A percentile compares a stretch with the other conserved stretches of the same genome.
Conservation (phyloP, 2,888 invertebrate species). For the Dichetophora obliterata region DNA sequence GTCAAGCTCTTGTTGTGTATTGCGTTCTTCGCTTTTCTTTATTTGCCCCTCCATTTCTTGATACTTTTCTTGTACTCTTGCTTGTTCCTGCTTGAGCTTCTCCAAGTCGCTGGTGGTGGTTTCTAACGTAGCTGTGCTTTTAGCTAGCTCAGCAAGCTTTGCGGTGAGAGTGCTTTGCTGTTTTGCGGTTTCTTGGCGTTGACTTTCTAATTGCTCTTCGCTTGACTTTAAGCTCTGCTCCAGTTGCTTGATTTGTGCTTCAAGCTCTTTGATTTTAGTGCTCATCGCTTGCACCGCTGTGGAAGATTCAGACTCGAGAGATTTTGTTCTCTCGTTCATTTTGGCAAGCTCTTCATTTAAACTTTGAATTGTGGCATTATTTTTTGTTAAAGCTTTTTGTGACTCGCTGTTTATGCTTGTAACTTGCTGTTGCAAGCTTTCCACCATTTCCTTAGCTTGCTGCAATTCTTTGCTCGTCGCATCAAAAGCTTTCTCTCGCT, state of each 20-base stretch:
- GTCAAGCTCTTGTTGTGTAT: constrained; percentile 59
- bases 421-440: constrained; percentile 38
- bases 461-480: constrained; percentile 36
- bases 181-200: constrained; percentile 40
- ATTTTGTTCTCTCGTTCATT: constrained; percentile 44
- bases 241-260: constrained; percentile 46
- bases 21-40: constrained; percentile 47
- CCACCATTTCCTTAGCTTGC: constrained; percentile 35
- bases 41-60: constrained; percentile 52
- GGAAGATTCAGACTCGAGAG: constrained; percentile 45
- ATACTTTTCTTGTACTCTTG: constrained; percentile 33
- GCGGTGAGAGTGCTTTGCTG: constrained; percentile 43
- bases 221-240: constrained; percentile 43
- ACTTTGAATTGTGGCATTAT: constrained; percentile 39
- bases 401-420: constrained; percentile 25
- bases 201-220: constrained; percentile 44
- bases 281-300: constrained; percentile 45
- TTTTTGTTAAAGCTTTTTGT: constrained; percentile 35
- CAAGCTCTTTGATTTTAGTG: constrained; percentile 45
- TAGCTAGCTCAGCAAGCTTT: constrained; percentile 47
- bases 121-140: constrained; percentile 45
- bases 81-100: constrained; percentile 51
- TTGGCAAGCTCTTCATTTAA: constrained; percentile 45
- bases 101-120: constrained; percentile 48
- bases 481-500: constrained; percentile 34